Conservation (phyloP, 2,888 invertebrate genomes). For the Julus scanicus region DNA sequence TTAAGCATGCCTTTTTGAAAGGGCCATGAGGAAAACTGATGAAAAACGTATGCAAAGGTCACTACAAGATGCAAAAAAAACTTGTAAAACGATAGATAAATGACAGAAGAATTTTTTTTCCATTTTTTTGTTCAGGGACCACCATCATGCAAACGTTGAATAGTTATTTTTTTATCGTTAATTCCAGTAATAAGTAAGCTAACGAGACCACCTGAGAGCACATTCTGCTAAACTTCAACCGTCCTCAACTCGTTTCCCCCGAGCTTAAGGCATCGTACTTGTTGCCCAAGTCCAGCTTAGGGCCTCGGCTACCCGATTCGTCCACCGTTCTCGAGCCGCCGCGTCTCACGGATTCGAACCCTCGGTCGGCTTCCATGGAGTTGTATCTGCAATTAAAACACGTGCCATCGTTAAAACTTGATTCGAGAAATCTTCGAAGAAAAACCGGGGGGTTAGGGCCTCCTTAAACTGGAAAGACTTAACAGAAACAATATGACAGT, state of each 20-base stretch:
- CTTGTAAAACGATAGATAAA: not conserved
- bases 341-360: slow-evolving; percentile 58
- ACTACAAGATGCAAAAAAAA: not conserved
- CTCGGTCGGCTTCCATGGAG: slow-evolving; percentile 50
- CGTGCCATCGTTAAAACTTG: not conserved
- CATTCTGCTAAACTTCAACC: not conserved
- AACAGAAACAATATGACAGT: no score
- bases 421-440: no score
- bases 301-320: slow-evolving; percentile 63
- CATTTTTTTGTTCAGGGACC: not conserved
- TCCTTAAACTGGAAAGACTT: no score
- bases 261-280: slow-evolving; percentile 74
- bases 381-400: not conserved
- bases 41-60: no score
- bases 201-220: slow-evolving; percentile 45
- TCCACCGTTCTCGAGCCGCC: slow-evolving; percentile 53
- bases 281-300: slow-evolving; percentile 73
- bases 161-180: not conserved
- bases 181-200: slow-evolving; percentile 49
- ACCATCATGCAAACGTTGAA: not conserved
- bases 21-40: no score
- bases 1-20: no score
- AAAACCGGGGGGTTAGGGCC: no score
- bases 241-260: slow-evolving; percentile 64
- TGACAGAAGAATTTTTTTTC: not conserved